A percentile compares a stretch with the other conserved stretches of the same genome.
Evolutionary conservation across 1,140 invertebrate species (phyloP).

Genomic region (Eumeta japonica): DNA sequence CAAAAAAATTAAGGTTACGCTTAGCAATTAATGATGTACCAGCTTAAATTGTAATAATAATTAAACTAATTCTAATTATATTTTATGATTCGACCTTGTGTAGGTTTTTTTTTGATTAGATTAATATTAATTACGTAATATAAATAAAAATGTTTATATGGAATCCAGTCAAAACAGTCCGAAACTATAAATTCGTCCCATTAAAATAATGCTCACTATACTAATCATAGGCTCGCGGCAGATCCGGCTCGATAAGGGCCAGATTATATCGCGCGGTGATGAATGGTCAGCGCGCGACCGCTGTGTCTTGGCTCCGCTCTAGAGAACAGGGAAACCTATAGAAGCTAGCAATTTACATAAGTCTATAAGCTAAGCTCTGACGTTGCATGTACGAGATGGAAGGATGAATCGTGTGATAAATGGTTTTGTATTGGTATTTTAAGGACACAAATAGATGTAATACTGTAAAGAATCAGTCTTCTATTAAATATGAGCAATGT

Average conservation of each 20-base stretch:
- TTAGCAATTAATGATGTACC: not conserved
- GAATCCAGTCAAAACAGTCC: not conserved
- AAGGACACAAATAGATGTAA: too few species aligned
- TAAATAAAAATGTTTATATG: slow-evolving; percentile 5
- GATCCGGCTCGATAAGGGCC: not conserved
- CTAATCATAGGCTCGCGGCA: slow-evolving; percentile 6
- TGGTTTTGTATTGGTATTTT: too few species aligned
- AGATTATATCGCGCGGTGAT: slow-evolving; percentile 5
- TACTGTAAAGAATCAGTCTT: too few species aligned
- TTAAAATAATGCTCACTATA: slow-evolving; percentile 11
- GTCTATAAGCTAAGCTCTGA: too few species aligned
- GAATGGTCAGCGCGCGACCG: not conserved
- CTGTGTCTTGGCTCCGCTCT: slow-evolving; percentile 2
- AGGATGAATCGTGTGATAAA: too few species aligned
- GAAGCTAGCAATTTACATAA: too few species aligned
- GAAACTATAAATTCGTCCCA: slow-evolving; percentile 3
- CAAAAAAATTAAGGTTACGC: not conserved
- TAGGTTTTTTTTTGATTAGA: too few species aligned
- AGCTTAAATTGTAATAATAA: not conserved
- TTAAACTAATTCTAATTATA: not conserved
- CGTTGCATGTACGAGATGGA: too few species aligned
- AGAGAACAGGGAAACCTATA: too few species aligned
- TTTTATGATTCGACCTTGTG: not conserved
- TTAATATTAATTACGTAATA: not conserved
- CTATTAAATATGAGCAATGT: too few species aligned